Evolutionary conservation across 2,113 vertebrate genomes (phyloP).

Genomic region (Scomber colias): DNA sequence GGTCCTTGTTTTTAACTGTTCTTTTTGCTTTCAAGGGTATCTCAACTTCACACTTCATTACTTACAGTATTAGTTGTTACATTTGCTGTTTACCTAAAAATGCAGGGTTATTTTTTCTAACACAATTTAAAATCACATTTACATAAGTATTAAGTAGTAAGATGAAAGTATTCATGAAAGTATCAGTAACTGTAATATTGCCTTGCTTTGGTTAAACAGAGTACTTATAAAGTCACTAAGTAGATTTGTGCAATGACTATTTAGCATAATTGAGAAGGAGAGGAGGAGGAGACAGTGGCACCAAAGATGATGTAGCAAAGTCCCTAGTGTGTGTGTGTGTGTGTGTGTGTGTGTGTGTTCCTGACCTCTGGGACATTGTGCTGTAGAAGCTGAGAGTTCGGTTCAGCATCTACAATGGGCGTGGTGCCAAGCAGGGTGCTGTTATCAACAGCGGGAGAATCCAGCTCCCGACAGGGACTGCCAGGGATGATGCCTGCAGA

Average conservation of each 20-base stretch:
- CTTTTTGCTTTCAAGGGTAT: no score
- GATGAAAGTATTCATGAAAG: background rate
- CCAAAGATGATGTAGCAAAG: background rate
- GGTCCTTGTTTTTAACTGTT: no score
- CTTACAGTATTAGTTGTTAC: no score
- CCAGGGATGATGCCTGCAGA: conserved; percentile 96
- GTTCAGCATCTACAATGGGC: conserved; percentile 48
- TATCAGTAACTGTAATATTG: background rate
- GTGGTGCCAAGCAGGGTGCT: conserved; percentile 32
- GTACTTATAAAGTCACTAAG: no score
- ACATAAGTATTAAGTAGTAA: background rate
- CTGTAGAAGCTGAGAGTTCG: conserved; percentile 71
- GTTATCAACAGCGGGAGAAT: conserved; percentile 64
- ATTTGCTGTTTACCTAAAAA: no score
- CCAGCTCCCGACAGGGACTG: conserved; percentile 87
- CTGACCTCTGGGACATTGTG: conserved; percentile 82
- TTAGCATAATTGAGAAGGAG: no score
- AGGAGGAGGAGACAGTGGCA: no score
- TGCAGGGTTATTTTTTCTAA: no score
- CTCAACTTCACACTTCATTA: no score
- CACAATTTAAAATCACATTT: background rate
- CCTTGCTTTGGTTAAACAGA: background rate
- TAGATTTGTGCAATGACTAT: no score
- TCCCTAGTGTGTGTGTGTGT: background rate
- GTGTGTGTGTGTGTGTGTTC: conserved; percentile 35